phyloP scores from a whole-genome alignment of 2,797 vertebrate genomes.

The Bryconaethiops microstoma region DNA sequence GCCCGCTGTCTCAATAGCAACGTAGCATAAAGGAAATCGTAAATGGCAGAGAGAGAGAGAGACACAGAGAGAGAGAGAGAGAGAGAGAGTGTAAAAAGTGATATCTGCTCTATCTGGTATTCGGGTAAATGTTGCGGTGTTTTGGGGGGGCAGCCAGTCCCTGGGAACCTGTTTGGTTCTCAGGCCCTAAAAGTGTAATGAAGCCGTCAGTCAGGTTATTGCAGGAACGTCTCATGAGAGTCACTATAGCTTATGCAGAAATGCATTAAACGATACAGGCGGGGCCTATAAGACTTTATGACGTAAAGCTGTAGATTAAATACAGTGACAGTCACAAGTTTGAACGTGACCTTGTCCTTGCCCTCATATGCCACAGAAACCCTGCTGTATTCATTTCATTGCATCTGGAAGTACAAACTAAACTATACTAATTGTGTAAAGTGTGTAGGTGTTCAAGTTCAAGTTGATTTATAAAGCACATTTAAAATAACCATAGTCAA shows the following conservation, averaged over 20 bases:
- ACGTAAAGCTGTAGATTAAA: neutral
- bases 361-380: too few species aligned
- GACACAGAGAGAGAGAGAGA: neutral
- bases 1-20: slow-evolving; percentile 1
- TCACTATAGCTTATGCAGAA: too few species aligned
- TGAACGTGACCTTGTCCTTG: neutral
- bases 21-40: slow-evolving; percentile 11
- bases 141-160: neutral
- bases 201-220: neutral
- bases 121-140: neutral
- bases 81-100: neutral
- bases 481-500: too few species aligned
- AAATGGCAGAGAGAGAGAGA: neutral
- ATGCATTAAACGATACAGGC: neutral
- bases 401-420: too few species aligned
- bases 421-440: too few species aligned
- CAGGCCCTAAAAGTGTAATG: neutral
- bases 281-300: neutral
- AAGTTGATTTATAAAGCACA: too few species aligned
- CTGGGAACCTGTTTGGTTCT: neutral
- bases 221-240: neutral
- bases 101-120: neutral
- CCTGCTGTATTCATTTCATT: too few species aligned
- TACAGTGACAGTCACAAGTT: neutral
- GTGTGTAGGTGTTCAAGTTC: too few species aligned